phyloP scores from a whole-genome alignment of 2,113 vertebrate genomes.

The Tetrax tetrax region DNA sequence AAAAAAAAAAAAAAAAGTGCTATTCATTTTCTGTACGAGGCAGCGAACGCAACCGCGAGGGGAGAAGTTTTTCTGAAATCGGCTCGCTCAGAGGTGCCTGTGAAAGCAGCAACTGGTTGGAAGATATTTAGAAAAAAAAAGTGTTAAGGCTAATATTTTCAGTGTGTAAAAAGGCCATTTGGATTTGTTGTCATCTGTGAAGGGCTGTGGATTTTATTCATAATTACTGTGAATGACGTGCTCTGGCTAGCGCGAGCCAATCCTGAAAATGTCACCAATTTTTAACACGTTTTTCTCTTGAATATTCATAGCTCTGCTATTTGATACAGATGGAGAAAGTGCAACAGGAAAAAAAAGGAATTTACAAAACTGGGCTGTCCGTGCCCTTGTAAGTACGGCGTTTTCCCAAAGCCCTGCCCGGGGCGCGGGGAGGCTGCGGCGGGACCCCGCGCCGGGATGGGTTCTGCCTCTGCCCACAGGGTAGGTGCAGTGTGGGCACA shows the following conservation, averaged over 20 bases:
- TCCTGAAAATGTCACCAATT: constrained; percentile 37
- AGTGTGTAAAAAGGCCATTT: constrained; percentile 47
- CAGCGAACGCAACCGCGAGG: accelerated
- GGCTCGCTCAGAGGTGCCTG: neutral
- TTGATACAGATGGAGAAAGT: neutral
- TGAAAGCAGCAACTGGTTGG: constrained; percentile 58
- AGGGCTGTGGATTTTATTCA: constrained; percentile 37
- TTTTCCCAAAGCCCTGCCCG: neutral
- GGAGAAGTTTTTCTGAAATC: neutral
- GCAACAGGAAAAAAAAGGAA: neutral
- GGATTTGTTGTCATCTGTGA: constrained; percentile 59
- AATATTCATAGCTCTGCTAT: constrained; percentile 46
- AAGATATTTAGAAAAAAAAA: neutral
- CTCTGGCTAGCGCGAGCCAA: constrained; percentile 9
- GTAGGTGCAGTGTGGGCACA: neutral
- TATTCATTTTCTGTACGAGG: neutral
- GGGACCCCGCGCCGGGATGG: accelerated
- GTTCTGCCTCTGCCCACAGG: neutral
- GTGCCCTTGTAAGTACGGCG: accelerated
- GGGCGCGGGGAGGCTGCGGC: neutral
- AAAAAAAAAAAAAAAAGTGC: neutral
- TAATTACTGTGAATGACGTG: constrained; percentile 33
- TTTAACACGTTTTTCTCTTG: constrained; percentile 28
- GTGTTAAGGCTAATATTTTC: constrained; percentile 64
- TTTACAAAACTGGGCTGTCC: neutral